Evolutionary conservation across 2,888 invertebrate species (phyloP).

Genomic region (Disparrhopalites patrizii): DNA sequence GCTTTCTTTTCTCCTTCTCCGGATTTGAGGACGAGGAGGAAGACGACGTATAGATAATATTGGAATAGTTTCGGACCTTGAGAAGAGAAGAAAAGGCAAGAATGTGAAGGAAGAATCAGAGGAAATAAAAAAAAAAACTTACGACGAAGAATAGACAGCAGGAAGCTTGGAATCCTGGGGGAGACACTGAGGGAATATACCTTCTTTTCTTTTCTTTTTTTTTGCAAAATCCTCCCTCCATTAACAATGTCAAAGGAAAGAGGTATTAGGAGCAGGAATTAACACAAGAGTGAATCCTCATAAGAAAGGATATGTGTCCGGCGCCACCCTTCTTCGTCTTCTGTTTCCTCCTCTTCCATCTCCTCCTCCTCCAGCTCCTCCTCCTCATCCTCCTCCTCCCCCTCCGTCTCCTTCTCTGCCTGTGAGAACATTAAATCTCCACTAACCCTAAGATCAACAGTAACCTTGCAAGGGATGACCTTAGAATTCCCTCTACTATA

Average conservation of each 20-base stretch:
- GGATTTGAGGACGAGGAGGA: slow-evolving; percentile 2
- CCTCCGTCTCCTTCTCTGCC: not conserved
- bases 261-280: not conserved
- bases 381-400: no score
- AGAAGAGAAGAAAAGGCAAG: not conserved
- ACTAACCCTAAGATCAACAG: no score
- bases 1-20: slow-evolving; percentile 10
- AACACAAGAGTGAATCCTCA: not conserved
- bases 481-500: no score
- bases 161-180: not conserved
- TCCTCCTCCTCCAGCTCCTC: no score
- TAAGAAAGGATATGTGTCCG: no score
- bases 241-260: not conserved
- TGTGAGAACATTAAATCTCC: no score
- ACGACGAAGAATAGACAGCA: not conserved
- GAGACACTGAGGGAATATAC: not conserved
- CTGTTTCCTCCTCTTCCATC: no score
- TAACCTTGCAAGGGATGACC: no score
- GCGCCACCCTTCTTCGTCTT: no score
- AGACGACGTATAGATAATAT: not conserved
- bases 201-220: not conserved
- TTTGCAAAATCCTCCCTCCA: not conserved
- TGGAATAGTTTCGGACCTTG: not conserved
- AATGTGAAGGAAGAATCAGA: not conserved
- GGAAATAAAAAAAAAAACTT: not conserved